These are phyloP conservation scores for Tetraneura akinire DNA, from an alignment of 1,140 invertebrate genomes.

Conservation along the genomic window DNA sequence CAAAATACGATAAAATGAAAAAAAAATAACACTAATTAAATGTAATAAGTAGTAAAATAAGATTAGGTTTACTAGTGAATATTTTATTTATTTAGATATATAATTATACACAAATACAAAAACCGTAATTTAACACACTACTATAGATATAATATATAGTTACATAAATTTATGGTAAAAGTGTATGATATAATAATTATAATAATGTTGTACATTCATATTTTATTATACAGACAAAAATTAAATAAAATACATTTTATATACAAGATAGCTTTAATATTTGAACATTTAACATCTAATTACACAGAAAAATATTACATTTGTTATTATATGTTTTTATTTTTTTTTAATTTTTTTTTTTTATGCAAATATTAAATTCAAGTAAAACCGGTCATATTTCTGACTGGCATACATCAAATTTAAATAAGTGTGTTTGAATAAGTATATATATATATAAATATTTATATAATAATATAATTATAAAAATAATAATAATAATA, in stretches of 20 bases:
- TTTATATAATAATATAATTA: slow-evolving; percentile 24
- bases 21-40: too few relatives aligned
- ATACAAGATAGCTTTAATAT: slow-evolving; percentile 27
- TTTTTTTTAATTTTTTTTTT: too few relatives aligned
- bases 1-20: too few relatives aligned
- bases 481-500: too few relatives aligned
- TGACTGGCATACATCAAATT: not conserved
- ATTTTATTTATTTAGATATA: slow-evolving; percentile 45
- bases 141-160: slow-evolving; percentile 28
- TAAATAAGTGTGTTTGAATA: not conserved
- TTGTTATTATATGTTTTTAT: not conserved
- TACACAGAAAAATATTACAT: slow-evolving; percentile 29
- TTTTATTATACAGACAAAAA: slow-evolving; percentile 37
- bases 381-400: not conserved
- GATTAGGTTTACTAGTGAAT: slow-evolving; percentile 31
- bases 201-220: slow-evolving; percentile 42
- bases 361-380: not conserved
- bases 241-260: slow-evolving; percentile 44
- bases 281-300: slow-evolving; percentile 35
- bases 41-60: too few relatives aligned
- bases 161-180: slow-evolving; percentile 33
- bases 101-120: slow-evolving; percentile 47
- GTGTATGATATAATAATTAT: slow-evolving; percentile 24
- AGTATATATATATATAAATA: slow-evolving; percentile 4
- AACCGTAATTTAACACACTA: slow-evolving; percentile 39